Conservation (phyloP, 2,113 vertebrate species). For the Epinephelus moara region DNA sequence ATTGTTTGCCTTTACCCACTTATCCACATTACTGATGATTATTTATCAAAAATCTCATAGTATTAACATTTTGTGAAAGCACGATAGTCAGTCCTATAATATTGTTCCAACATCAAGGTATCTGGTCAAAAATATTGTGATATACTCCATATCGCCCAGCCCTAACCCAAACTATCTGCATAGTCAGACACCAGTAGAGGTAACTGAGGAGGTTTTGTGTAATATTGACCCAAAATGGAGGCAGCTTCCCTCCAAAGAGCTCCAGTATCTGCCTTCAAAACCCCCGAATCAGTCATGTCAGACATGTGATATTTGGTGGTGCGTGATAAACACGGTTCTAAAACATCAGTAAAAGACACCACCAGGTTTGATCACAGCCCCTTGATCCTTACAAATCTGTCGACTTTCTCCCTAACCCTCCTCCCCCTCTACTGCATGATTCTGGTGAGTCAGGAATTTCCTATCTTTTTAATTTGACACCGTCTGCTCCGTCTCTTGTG, state of each 20-base stretch:
- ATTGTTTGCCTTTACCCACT: too few relatives aligned
- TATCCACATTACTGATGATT: too few relatives aligned
- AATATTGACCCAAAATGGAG: not conserved
- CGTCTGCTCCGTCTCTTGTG: conserved; percentile 42
- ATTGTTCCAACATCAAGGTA: too few relatives aligned
- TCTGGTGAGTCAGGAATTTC: conserved; percentile 61
- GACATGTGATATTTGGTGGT: not conserved
- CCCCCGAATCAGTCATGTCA: not conserved
- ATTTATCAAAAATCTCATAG: too few relatives aligned
- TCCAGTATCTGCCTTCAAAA: not conserved
- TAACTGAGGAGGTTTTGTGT: not conserved
- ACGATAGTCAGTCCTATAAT: too few relatives aligned
- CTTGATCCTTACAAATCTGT: conserved; percentile 30
- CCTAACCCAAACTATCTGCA: not conserved
- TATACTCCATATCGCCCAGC: too few relatives aligned
- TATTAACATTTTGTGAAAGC: too few relatives aligned
- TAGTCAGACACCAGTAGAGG: not conserved
- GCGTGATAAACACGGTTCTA: not conserved
- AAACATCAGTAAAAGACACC: conserved; percentile 6
- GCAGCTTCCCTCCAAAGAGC: not conserved
- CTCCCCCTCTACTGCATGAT: not conserved
- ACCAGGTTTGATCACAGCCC: conserved; percentile 32
- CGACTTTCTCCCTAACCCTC: not conserved
- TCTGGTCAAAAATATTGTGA: too few relatives aligned
- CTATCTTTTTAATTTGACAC: conserved; percentile 48